Evolutionary conservation across 2,888 invertebrate species (phyloP).

Genomic region (Mythimna ferrago): DNA sequence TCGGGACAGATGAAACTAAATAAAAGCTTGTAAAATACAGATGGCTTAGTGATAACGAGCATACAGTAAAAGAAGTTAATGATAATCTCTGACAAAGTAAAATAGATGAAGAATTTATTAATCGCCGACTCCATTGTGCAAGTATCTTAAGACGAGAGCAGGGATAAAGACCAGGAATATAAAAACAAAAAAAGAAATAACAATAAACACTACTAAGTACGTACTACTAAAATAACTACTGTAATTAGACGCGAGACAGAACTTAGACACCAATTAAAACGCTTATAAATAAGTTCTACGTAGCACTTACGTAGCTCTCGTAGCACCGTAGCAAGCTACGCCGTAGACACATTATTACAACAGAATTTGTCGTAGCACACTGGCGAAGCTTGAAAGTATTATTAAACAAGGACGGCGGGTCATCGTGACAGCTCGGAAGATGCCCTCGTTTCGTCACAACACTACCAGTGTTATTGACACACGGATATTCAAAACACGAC

Average conservation of each 20-base stretch:
- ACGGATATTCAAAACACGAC: constrained; percentile 31
- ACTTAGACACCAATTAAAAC: constrained; percentile 25
- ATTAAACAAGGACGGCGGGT: constrained; percentile 75
- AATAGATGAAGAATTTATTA: too few relatives aligned
- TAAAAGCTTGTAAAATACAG: too few relatives aligned
- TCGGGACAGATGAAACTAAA: too few relatives aligned
- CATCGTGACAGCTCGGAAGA: constrained; percentile 77
- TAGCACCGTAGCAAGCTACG: constrained; percentile 67
- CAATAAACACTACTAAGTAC: constrained; percentile 8
- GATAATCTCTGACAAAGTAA: too few relatives aligned
- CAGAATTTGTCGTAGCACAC: constrained; percentile 68
- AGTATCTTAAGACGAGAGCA: too few relatives aligned
- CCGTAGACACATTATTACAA: constrained; percentile 69
- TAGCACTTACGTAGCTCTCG: constrained; percentile 59
- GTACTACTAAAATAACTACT: constrained; percentile 16
- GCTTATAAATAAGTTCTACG: constrained; percentile 39
- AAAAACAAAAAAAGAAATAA: too few relatives aligned
- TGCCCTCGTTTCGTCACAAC: constrained; percentile 76
- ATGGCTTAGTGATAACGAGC: too few relatives aligned
- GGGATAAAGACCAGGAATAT: too few relatives aligned
- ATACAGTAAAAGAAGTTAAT: too few relatives aligned
- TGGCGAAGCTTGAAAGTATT: constrained; percentile 73
- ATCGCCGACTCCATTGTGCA: too few relatives aligned
- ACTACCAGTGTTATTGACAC: constrained; percentile 63
- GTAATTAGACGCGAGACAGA: constrained; percentile 37